Percentiles rank a stretch among this genome's conserved stretches.
Conservation (phyloP, 2,888 invertebrate genomes). For the Quadroppia sp. region DNA sequence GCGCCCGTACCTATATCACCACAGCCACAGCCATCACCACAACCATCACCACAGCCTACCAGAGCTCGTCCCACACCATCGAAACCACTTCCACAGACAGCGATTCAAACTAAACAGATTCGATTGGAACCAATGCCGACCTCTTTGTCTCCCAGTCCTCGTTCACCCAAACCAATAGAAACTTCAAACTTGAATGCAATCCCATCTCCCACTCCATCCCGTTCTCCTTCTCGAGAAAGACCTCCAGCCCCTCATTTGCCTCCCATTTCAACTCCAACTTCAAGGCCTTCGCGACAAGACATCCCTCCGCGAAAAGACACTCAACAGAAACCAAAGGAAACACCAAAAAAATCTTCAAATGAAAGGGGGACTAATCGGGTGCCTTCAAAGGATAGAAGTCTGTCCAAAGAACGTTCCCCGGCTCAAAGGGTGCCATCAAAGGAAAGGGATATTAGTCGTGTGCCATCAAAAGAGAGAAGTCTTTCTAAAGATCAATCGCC, state of each 20-base stretch:
- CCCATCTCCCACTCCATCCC: conserved; percentile 21
- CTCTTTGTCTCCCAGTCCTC: background rate
- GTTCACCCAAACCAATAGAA: background rate
- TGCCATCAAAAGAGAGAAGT: background rate
- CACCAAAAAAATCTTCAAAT: conserved; percentile 1
- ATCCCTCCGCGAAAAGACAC: conserved; percentile 35
- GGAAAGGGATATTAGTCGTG: background rate
- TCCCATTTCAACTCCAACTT: background rate
- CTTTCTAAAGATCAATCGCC: background rate
- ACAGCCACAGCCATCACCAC: background rate
- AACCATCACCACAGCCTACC: background rate
- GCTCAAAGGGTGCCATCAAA: background rate
- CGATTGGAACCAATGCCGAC: background rate
- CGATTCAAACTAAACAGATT: background rate
- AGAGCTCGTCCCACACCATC: background rate
- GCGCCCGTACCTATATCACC: conserved; percentile 36
- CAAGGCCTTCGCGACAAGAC: conserved; percentile 30
- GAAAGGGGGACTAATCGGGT: background rate
- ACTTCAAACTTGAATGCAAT: background rate
- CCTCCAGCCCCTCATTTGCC: background rate
- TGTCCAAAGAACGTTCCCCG: background rate
- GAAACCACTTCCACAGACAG: conserved; percentile 6
- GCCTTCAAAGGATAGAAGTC: background rate
- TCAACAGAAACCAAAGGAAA: background rate
- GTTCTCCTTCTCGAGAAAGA: conserved; percentile 1